Base-by-base conservation (phyloP, 2,888 invertebrate species). In the Harmothoe impar region DNA sequence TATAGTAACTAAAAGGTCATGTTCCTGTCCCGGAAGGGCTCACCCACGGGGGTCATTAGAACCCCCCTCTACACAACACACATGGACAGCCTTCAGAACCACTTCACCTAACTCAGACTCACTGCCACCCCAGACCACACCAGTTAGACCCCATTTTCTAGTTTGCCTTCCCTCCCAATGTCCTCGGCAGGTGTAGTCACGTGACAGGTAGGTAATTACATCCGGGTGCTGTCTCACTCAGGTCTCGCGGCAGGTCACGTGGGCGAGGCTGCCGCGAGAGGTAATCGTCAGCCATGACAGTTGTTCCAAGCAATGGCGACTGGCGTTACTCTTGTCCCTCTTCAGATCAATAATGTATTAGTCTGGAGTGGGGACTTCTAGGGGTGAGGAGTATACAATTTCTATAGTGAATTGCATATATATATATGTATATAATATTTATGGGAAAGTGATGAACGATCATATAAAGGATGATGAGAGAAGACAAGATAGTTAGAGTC, bases 171-270 rank as follows among this genome's bases (percentile, higher is more conserved):
- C 72, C 72, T 72, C 72, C 25, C n/a, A 72, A 72, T 72, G 72
- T 81, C 81, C 20, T 81, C 81, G 10, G 81, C 81, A 81, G 81
- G 81, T 81, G 81, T 43, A 81, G 81, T 81, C 81, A 81, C 81
- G 81, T 81, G 81, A 81, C 81, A 81, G 81, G 81, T 81, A 81
- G 81, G 81, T 81, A 81, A 81, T 81, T 81, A 81, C 81, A 81
- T 81, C 81, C 81, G 81, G 81, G 81, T 12, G 35, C 81, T 81
- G 81, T 81, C 81, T 81, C 43, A 35, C 81, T 20, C 81, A 81
- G 81, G 81, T 81, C 81, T 81, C 81, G 20, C 81, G 35, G n/a
- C 35, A 81, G 81, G 81, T 81, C 81, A 81, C 81, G 43, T 81
- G 81, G 43, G 43, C 23, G 81, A 81, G 43, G 20, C 43, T 43